phyloP scores from a whole-genome alignment of 1,140 invertebrate species.

The Heterodera schachtii region DNA sequence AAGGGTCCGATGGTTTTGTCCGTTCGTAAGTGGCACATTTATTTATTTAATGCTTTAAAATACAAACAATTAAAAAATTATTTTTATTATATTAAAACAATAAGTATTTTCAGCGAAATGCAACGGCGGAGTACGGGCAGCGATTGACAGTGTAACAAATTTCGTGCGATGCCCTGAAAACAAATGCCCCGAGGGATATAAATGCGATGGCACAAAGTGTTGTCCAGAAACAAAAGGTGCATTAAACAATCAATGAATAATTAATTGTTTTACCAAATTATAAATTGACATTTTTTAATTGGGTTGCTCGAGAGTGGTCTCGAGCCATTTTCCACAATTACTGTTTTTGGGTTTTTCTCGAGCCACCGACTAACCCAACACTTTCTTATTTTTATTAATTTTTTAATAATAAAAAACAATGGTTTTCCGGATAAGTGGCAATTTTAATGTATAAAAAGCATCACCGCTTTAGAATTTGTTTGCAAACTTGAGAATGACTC shows the following conservation, averaged over 20 bases:
- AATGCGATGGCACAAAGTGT: constrained; percentile 51
- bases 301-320: too few relatives aligned
- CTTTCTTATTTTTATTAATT: too few relatives aligned
- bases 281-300: too few relatives aligned
- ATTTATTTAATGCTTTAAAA: neutral
- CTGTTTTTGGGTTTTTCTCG: too few relatives aligned
- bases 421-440: neutral
- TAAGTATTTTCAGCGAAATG: constrained; percentile 53
- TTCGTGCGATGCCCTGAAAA: constrained; percentile 40
- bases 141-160: constrained; percentile 44
- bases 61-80: too few relatives aligned
- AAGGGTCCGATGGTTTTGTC: constrained; percentile 41
- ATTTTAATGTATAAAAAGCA: neutral
- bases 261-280: too few relatives aligned
- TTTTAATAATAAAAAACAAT: neutral
- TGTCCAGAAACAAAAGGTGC: constrained; percentile 60
- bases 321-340: too few relatives aligned
- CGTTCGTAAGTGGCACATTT: constrained; percentile 45
- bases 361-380: too few relatives aligned
- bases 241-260: neutral
- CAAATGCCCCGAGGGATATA: constrained; percentile 55
- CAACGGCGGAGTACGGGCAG: constrained; percentile 55
- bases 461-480: constrained; percentile 42
- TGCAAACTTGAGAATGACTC: constrained; percentile 61
- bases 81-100: neutral